A percentile compares a stretch with the other conserved stretches of the same genome.
Evolutionary conservation across 2,888 invertebrate genomes (phyloP).

Genomic region (Ochropacha duplaris): DNA sequence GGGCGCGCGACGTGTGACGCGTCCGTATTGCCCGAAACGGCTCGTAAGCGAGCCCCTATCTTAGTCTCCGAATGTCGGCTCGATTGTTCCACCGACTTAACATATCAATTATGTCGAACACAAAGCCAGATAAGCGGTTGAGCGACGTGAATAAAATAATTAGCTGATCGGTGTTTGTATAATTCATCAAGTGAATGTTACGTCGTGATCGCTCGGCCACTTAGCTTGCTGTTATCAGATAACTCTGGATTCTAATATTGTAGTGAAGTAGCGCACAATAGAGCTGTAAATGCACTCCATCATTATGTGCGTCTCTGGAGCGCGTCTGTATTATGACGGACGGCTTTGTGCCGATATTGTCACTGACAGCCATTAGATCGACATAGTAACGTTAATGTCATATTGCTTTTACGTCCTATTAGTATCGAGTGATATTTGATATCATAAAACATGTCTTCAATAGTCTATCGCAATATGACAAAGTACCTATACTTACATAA

Average conservation of each 20-base stretch:
- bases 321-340: constrained; percentile 47
- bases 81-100: constrained; percentile 79
- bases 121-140: constrained; percentile 74
- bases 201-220: constrained; percentile 65
- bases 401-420: background rate
- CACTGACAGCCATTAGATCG: constrained; percentile 10
- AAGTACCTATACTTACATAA: background rate
- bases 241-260: constrained; percentile 50
- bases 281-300: constrained; percentile 66
- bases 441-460: background rate
- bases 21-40: constrained; percentile 24
- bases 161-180: constrained; percentile 82
- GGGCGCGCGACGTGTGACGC: constrained; percentile 22
- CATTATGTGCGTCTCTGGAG: constrained; percentile 55
- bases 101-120: constrained; percentile 82
- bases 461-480: background rate
- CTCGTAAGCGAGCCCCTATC: constrained; percentile 38
- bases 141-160: constrained; percentile 82
- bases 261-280: constrained; percentile 58
- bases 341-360: constrained; percentile 22
- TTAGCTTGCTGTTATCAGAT: constrained; percentile 73
- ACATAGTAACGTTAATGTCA: background rate
- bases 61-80: constrained; percentile 56
- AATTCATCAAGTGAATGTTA: constrained; percentile 72
- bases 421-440: background rate